Percentiles rank a stretch among this genome's conserved stretches.
Conservation (phyloP, 2,113 vertebrate species). For the Paraplagusia blochii region DNA sequence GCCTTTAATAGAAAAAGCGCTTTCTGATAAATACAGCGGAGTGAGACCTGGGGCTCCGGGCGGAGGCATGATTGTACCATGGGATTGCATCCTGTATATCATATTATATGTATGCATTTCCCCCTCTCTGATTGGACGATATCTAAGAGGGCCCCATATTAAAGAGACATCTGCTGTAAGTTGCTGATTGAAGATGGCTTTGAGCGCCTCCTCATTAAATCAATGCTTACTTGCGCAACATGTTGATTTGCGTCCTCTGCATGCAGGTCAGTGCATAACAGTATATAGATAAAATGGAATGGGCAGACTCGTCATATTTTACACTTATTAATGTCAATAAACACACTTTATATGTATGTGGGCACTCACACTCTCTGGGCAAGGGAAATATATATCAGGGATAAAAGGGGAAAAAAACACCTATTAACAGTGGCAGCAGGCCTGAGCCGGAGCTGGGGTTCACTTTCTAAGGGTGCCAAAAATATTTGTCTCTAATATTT, state of each 20-base stretch:
- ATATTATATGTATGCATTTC: neutral
- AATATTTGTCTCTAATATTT: too few species aligned
- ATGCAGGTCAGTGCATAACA: neutral
- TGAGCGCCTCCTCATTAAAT: neutral
- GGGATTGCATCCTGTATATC: slow-evolving; percentile 8
- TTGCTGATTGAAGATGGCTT: neutral
- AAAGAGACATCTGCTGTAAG: neutral
- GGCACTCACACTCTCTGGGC: too few species aligned
- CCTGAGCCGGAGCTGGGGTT: too few species aligned
- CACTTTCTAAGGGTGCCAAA: too few species aligned
- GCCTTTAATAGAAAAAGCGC: slow-evolving; percentile 30
- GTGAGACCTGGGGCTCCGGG: neutral
- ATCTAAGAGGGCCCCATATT: neutral
- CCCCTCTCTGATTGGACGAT: slow-evolving; percentile 25
- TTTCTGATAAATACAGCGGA: slow-evolving; percentile 14
- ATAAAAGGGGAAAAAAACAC: too few species aligned
- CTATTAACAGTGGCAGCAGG: too few species aligned
- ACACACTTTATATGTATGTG: neutral
- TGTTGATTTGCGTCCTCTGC: neutral
- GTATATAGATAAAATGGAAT: neutral
- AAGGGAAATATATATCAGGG: too few species aligned
- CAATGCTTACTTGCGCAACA: neutral
- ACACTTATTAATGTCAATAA: neutral
- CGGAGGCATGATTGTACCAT: slow-evolving; percentile 6
- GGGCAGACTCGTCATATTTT: neutral